Evolutionary conservation across 2,797 vertebrate species (phyloP), one percentile per base, ranked within the genome.

Genomic region (Helarctos malayanus): DNA sequence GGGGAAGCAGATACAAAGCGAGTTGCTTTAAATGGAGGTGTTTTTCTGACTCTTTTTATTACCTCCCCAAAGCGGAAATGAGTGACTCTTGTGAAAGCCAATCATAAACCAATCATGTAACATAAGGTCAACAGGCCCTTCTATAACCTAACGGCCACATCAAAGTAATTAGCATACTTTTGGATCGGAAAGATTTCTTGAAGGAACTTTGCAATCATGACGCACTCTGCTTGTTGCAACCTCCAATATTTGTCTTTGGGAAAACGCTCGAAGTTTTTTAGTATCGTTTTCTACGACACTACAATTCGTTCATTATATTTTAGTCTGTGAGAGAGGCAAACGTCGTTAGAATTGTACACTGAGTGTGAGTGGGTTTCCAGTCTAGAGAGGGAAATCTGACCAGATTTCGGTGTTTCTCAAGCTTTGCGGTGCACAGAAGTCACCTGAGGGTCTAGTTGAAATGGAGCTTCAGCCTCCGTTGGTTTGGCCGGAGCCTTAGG

Each of bases 151-250:
- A 27, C 9, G 56, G 38, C 54, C 38, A 57, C 19, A 57, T 78
- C 52, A 95, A 91, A 91, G 76, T 88, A 90, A 69, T 75, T 80
- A 83, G 25, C 63, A n/a, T 35, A 41, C 61, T 49, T 95, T 89
- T 23, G 78, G 13, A 8, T 45, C 68, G 3, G 32, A 94, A 92
- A 85, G 4, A 59, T 87, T 88, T 94, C 73, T 65, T 73, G 54
- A 63, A 88, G 15, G 59, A 88, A 54, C 4, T 76, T 93, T 61
- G 27, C 2, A 57, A 49, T 89, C 45, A 45, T 83, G 84, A 15
- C 0, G 41, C 23, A 12, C 18, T 91, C 18, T 84, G n/a, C 25
- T 92, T 91, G 12, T 88, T 89, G 16, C 38, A 95, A 87, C 6
- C 71, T 29, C 29, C 9, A 71, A 15, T 35, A 41, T 76, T 93